Conservation (phyloP, 2,113 vertebrate genomes). For the Vicugna pacos region DNA sequence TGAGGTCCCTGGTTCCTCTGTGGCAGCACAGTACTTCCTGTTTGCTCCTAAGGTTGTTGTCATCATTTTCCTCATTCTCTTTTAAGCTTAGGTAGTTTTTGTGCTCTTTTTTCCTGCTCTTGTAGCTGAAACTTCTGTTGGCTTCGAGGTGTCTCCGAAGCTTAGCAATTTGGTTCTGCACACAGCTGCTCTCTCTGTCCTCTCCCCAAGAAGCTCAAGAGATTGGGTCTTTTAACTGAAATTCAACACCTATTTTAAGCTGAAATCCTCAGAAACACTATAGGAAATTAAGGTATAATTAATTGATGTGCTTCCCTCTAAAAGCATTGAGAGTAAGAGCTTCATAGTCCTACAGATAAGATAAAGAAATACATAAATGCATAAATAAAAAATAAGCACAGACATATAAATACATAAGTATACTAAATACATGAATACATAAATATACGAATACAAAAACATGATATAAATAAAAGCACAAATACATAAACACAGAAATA, state of each 20-base stretch:
- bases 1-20: background rate
- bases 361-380: constrained; percentile 57
- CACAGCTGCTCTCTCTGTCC: constrained; percentile 11
- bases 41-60: constrained; percentile 23
- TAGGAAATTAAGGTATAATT: constrained; percentile 59
- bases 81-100: background rate
- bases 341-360: constrained; percentile 41
- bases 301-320: constrained; percentile 27
- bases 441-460: constrained; percentile 36
- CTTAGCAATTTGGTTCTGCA: constrained; percentile 8
- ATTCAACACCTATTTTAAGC: constrained; percentile 46
- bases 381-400: background rate
- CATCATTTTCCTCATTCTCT: constrained; percentile 25
- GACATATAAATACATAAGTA: constrained; percentile 5
- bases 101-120: background rate
- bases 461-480: background rate
- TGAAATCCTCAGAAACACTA: constrained; percentile 53
- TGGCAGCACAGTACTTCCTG: background rate
- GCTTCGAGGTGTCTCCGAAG: background rate
- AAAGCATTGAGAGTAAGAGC: background rate
- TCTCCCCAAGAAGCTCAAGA: constrained; percentile 12
- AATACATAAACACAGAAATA: constrained; percentile 21
- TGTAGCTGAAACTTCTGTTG: constrained; percentile 25
- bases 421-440: constrained; percentile 41
- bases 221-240: constrained; percentile 36